Evolutionary conservation across 1,140 invertebrate genomes (phyloP).

Genomic region (Asobara japonica): DNA sequence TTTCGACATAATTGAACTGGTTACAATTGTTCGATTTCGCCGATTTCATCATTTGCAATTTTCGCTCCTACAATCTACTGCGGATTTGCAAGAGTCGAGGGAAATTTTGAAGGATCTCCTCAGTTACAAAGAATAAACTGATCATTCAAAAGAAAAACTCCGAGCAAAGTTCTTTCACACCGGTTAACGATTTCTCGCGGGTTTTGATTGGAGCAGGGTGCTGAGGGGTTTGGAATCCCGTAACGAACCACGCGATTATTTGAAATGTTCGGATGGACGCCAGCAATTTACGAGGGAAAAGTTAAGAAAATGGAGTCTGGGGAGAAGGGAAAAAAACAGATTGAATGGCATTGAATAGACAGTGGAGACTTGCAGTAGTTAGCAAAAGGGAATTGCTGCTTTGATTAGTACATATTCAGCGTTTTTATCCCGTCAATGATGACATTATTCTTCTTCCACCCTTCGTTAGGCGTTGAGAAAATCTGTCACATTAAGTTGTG

Average conservation of each 20-base stretch:
- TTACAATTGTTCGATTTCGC: no score
- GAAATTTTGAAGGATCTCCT: no score
- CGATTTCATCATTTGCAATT: no score
- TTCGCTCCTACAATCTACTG: no score
- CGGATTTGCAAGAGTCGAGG: no score
- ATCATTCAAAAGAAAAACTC: neutral
- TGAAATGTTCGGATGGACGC: neutral
- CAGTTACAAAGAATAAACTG: neutral
- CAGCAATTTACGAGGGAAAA: neutral
- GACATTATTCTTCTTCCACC: no score
- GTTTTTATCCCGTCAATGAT: no score
- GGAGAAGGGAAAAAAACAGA: neutral
- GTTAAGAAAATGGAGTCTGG: neutral
- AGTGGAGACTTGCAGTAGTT: neutral
- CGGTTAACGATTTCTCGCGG: constrained; percentile 3
- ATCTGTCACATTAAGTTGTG: no score
- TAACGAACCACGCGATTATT: constrained; percentile 9
- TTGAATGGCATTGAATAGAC: neutral
- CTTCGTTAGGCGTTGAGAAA: no score
- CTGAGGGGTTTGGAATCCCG: neutral
- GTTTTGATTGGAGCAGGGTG: neutral
- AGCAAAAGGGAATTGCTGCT: constrained; percentile 7
- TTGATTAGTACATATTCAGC: constrained; percentile 29
- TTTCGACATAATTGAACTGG: no score
- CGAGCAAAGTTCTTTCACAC: neutral